Conservation (phyloP, 2,888 invertebrate species). For the Acanthosepion lycidas region DNA sequence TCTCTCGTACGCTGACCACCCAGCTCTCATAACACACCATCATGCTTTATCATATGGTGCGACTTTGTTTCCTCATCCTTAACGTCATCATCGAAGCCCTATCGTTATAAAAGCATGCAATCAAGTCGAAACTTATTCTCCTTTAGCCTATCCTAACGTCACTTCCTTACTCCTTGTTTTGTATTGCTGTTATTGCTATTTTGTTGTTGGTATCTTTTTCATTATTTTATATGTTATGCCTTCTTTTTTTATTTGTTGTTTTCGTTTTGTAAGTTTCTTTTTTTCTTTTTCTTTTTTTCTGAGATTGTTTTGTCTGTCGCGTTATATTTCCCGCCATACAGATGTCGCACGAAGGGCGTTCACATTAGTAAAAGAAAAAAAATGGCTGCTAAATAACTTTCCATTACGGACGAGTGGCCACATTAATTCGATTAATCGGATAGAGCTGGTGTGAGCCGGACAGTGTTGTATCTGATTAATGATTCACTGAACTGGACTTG, state of each 20-base stretch:
- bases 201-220: neutral
- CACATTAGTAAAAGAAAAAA: neutral
- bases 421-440: neutral
- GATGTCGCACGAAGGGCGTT: slow-evolving; percentile 3
- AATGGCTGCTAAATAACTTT: slow-evolving; percentile 13
- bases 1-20: neutral
- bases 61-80: slow-evolving; percentile 7
- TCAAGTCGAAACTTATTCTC: neutral
- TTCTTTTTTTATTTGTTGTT: too few relatives aligned
- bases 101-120: neutral
- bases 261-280: too few relatives aligned
- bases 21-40: neutral
- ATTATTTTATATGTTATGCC: neutral
- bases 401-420: slow-evolving; percentile 8
- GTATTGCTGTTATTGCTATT: neutral
- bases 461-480: neutral
- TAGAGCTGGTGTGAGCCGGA: neutral
- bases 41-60: neutral
- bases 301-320: neutral
- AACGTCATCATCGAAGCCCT: neutral
- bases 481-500: neutral
- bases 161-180: neutral
- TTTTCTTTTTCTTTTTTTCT: neutral
- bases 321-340: neutral
- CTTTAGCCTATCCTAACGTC: neutral